Base-by-base conservation (phyloP, 2,888 invertebrate genomes). In the Agrochola lychnidis region DNA sequence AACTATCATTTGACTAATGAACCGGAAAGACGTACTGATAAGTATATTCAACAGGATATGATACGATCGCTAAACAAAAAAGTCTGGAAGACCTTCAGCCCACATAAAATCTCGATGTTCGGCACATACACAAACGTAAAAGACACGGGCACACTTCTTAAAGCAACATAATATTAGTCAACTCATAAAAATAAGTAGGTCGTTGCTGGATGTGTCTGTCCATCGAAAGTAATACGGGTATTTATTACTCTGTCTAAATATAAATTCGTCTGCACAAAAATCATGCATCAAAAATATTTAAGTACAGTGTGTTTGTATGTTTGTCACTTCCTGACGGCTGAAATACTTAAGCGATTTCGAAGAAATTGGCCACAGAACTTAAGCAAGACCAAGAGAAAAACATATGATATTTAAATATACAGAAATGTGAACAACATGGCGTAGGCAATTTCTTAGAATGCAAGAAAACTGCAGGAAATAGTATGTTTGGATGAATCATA, bases 241-340 rank as follows among this genome's bases (percentile, higher is more conserved):
- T 82, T 82, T 73, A 86, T 83, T 86, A 74, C 73, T 73, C 69
- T 19, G 66, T 73, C 61, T 70, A 69, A 83, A 70, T 75, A 78
- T 73, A 72, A 77, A 73, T 59, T 64, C 56, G 40, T 67, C 70
- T 57, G 66, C 64, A 22, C 36, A 62, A 30, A 84, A 68, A 84
- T 70, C 36, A 30, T 73, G 84, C 67, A 61, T 61, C n/a, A 62
- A 48, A 71, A 64, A 45, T 42, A 36, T 64, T 57, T 57, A 19
- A 51, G 30, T 16, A 48, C 6, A 79, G 14, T 56, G 14, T 25
- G 5, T 30, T 64, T 6, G 22, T 40, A 4, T 51, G 25, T 56
- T 14, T 19, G 25, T 36, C 4, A 64, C 12, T 64, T 70, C n/a
- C 56, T 56, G 10, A 22, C 12, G 2, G 16, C 6, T 0, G 4